phyloP scores from a whole-genome alignment of 1,140 invertebrate species.

The Choristoneura fumiferana region DNA sequence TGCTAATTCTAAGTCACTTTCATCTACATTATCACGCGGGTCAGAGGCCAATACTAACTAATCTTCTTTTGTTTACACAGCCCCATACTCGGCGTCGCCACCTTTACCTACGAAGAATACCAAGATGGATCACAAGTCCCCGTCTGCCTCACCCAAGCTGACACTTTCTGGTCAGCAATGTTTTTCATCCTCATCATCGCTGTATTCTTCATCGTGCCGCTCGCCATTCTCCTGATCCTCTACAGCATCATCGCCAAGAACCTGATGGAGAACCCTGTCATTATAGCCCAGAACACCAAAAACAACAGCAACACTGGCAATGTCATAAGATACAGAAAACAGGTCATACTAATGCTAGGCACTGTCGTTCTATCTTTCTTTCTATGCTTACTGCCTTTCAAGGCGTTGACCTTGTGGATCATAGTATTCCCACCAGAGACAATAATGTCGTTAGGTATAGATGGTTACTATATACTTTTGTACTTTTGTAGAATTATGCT shows the following conservation, averaged over 20 bases:
- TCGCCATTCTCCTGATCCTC: constrained; percentile 87
- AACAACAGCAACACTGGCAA: constrained; percentile 69
- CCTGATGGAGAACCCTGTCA: constrained; percentile 87
- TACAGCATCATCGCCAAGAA: constrained; percentile 91
- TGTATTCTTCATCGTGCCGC: constrained; percentile 91
- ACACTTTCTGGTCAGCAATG: constrained; percentile 84
- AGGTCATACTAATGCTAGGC: constrained; percentile 93
- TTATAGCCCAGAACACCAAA: constrained; percentile 81
- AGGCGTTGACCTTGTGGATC: constrained; percentile 91
- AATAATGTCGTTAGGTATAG: constrained; percentile 82
- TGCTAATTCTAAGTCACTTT: too few relatives aligned
- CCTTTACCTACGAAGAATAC: constrained; percentile 84
- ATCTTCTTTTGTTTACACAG: constrained; percentile 78
- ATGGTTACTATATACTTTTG: constrained; percentile 90
- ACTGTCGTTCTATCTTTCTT: constrained; percentile 95
- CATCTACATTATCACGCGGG: too few relatives aligned
- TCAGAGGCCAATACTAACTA: neutral
- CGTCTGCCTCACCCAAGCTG: constrained; percentile 86
- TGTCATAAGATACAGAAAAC: constrained; percentile 82
- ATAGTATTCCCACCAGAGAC: constrained; percentile 85
- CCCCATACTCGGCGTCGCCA: constrained; percentile 87
- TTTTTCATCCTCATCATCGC: constrained; percentile 90
- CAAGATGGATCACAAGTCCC: constrained; percentile 84
- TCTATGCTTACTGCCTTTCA: constrained; percentile 92
- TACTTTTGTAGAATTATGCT: constrained; percentile 93